A percentile compares a stretch with the other conserved stretches of the same genome.
Conservation (phyloP, 2,888 invertebrate genomes). For the Neocrepidodera transversa region DNA sequence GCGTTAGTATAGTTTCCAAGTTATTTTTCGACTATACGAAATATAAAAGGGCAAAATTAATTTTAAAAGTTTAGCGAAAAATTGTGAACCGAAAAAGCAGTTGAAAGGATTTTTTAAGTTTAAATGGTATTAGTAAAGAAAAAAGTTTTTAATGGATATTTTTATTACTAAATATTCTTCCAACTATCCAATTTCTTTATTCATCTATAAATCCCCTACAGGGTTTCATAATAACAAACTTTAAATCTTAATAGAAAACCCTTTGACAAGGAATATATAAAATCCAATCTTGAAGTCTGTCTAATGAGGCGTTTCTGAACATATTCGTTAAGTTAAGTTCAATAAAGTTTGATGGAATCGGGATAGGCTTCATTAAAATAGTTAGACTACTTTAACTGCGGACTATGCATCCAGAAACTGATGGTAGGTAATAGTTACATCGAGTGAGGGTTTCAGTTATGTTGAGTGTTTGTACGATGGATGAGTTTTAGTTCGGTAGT, state of each 20-base stretch:
- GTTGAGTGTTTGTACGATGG: neutral
- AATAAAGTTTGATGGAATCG: constrained; percentile 22
- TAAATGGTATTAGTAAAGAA: constrained; percentile 7
- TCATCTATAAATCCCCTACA: no score
- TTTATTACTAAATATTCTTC: no score
- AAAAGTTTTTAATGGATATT: no score
- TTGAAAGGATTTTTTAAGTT: constrained; percentile 24
- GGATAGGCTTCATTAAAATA: constrained; percentile 21
- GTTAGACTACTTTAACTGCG: constrained; percentile 15
- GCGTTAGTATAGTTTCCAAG: constrained; percentile 29
- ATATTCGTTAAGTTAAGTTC: constrained; percentile 14
- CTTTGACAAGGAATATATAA: no score
- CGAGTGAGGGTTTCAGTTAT: neutral
- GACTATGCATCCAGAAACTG: constrained; percentile 5
- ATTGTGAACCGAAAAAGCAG: constrained; percentile 15
- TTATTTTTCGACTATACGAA: constrained; percentile 31
- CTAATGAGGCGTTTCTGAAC: constrained; percentile 5
- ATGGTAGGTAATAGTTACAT: constrained; percentile 7
- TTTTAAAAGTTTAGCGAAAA: constrained; percentile 24
- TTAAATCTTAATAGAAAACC: no score
- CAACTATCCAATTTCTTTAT: no score
- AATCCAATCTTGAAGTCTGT: no score
- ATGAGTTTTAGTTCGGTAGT: neutral
- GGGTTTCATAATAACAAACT: no score
- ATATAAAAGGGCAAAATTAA: constrained; percentile 29